A percentile compares a stretch with the other conserved stretches of the same genome.
Evolutionary conservation across 2,113 vertebrate species (phyloP).

Genomic region (Oryzias javanicus): DNA sequence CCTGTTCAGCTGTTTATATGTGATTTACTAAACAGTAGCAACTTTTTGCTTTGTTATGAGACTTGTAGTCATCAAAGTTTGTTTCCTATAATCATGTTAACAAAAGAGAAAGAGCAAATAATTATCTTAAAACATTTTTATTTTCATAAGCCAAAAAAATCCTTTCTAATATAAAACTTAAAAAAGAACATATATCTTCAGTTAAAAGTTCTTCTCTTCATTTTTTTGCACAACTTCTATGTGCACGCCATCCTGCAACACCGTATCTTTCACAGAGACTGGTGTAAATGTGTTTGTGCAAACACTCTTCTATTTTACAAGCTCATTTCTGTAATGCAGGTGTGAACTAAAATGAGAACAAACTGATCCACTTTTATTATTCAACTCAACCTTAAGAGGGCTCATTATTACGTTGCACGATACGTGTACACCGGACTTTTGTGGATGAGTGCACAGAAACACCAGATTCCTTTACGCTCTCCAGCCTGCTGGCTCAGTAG

Average conservation of each 20-base stretch:
- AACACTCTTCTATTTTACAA: not conserved
- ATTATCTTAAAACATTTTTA: too few species aligned
- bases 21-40: too few species aligned
- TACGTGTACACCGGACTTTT: conserved; percentile 2
- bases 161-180: too few species aligned
- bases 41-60: too few species aligned
- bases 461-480: not conserved
- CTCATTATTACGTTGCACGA: conserved; percentile 5
- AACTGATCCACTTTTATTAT: conserved; percentile 25
- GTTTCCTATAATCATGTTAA: too few species aligned
- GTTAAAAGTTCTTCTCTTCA: not conserved
- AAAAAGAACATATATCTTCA: too few species aligned
- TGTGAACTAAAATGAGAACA: not conserved
- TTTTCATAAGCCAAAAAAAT: too few species aligned
- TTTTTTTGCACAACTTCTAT: not conserved
- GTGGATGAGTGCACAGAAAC: conserved; percentile 13
- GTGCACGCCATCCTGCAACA: not conserved
- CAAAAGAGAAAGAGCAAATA: too few species aligned
- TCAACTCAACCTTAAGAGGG: conserved; percentile 6
- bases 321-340: not conserved
- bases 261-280: not conserved
- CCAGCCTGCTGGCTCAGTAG: not conserved
- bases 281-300: not conserved
- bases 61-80: too few species aligned
- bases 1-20: too few species aligned